Conservation (phyloP, 2,113 vertebrate species). For the Odontophorus gujanensis region DNA sequence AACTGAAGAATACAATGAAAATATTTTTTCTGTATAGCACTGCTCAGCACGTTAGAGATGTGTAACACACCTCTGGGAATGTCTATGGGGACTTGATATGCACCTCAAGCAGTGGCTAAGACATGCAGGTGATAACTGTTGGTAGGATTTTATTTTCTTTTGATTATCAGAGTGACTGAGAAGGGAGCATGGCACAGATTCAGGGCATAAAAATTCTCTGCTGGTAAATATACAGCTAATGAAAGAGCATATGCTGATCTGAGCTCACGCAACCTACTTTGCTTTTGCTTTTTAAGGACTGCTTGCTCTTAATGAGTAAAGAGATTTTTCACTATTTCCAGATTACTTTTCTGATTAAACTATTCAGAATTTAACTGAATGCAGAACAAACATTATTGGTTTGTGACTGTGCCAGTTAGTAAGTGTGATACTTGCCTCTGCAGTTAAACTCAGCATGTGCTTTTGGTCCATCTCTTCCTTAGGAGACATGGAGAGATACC, state of each 20-base stretch:
- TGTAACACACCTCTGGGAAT: not conserved
- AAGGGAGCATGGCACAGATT: not conserved
- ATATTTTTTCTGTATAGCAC: not conserved
- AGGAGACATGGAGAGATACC: not conserved
- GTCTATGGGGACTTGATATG: not conserved
- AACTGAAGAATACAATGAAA: not conserved
- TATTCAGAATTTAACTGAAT: not conserved
- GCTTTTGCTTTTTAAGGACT: constrained; percentile 1
- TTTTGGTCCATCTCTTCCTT: not conserved
- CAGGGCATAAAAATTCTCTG: not conserved
- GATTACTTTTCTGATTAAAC: constrained; percentile 24
- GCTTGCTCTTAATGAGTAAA: not conserved
- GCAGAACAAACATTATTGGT: not conserved
- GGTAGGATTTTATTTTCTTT: constrained; percentile 2
- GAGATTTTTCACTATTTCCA: constrained; percentile 9
- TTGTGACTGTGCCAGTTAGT: not conserved
- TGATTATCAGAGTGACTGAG: not conserved
- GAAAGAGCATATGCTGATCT: not conserved
- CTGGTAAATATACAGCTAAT: not conserved
- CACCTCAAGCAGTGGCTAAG: not conserved
- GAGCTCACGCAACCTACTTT: not conserved
- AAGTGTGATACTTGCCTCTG: not conserved
- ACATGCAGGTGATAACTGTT: not conserved
- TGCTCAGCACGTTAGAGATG: not conserved
- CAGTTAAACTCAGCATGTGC: not conserved